These are phyloP conservation scores for Thereva unica DNA, from an alignment of 2,888 invertebrate species.

Conservation along the genomic window DNA sequence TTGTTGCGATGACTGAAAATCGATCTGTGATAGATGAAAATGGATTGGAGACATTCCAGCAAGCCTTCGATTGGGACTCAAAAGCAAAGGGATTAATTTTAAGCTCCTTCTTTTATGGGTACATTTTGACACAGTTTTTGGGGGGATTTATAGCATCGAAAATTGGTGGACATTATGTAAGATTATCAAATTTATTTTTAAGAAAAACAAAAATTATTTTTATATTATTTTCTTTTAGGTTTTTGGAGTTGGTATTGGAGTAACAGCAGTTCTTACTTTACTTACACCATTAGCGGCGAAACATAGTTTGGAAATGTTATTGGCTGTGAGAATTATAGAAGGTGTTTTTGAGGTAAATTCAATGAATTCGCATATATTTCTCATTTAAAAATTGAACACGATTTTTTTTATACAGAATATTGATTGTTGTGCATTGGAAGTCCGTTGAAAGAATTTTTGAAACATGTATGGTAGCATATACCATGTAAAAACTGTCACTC, in stretches of 20 bases:
- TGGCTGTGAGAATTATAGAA: constrained; percentile 75
- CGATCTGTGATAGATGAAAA: constrained; percentile 65
- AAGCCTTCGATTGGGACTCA: constrained; percentile 81
- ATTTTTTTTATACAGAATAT: not conserved
- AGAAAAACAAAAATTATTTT: not conserved
- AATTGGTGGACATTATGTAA: constrained; percentile 78
- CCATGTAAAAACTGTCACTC: too few relatives aligned
- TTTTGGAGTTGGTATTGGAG: constrained; percentile 76
- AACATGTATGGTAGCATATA: too few relatives aligned
- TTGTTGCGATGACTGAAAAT: constrained; percentile 88
- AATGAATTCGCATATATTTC: not conserved
- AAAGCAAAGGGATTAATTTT: constrained; percentile 77
- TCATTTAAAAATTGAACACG: not conserved
- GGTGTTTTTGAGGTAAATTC: constrained; percentile 75
- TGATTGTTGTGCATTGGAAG: too few relatives aligned
- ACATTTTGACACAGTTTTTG: constrained; percentile 79
- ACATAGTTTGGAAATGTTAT: constrained; percentile 69
- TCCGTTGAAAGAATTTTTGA: too few relatives aligned
- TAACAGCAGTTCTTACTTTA: constrained; percentile 78
- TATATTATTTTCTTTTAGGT: constrained; percentile 57
- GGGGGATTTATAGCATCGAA: constrained; percentile 83
- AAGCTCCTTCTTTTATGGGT: constrained; percentile 89
- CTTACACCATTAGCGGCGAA: constrained; percentile 79
- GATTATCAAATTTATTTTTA: constrained; percentile 37
- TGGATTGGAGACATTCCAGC: constrained; percentile 67